Base-by-base conservation (phyloP, 1,140 invertebrate genomes). In the Pogonus chalceus region DNA sequence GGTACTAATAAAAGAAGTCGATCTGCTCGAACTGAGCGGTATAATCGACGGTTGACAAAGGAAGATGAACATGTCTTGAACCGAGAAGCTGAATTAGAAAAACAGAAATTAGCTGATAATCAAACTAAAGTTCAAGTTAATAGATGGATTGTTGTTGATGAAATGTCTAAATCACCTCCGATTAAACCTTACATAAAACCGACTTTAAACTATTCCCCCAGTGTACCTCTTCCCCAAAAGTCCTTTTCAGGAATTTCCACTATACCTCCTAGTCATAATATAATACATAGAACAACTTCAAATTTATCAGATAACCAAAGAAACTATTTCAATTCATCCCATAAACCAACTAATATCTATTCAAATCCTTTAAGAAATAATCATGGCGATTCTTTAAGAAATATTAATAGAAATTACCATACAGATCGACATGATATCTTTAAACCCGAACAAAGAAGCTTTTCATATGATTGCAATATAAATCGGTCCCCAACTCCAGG, bases 11-110 rank as follows among this genome's bases (percentile, higher is more conserved):
- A 66, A 54, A 69, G 74, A 16, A 77, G 79, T 21, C 74, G 87
- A 51, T 78, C 79, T 18, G 85, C 87, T 0, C 74, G 87, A 58
- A 89, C 85, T 47, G 87, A 90, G 66, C 75, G 87, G 23, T 87
- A 88, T 60, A 79, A 86, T 46, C 85, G 85, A 63, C 72, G 87
- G 24, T 70, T 87, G 48, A 86, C 83, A 2, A 75, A 79, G 31
- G 85, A 87, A 54, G 82, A 84, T 31, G 79, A 80, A 64, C 69
- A 75, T 20, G 74, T 77, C 53, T 61, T 78, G 1, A 79, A 78
- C 54, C 77, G 76, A 61, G 79, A 80, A 63, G 77, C 76, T 23
- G 37, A 76, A 75, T 18, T 58, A 56, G 72, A 50, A 57, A 74
- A 37, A 71, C 71, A 56, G 72, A 70, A 63, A 72, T 4, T 43